These are phyloP conservation scores for Paralichthys olivaceus DNA, from an alignment of 2,113 vertebrate species.

Conservation along the genomic window DNA sequence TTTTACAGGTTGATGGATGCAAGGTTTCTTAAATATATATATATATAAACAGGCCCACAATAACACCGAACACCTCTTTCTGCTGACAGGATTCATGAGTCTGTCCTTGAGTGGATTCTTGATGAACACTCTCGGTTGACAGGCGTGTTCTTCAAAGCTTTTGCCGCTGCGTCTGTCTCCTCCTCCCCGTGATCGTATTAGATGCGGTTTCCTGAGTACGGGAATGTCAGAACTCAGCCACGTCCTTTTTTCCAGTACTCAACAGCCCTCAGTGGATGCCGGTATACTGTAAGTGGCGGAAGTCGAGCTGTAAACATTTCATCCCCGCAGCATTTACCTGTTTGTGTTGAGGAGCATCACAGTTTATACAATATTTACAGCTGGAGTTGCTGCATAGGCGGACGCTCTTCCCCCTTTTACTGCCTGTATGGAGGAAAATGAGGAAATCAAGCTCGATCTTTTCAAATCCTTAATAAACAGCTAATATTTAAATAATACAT, in stretches of 20 bases:
- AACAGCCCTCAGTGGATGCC: slow-evolving; percentile 44
- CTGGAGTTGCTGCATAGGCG: slow-evolving; percentile 13
- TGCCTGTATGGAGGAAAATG: slow-evolving; percentile 10
- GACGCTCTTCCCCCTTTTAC: slow-evolving; percentile 17
- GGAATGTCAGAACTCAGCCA: slow-evolving; percentile 71
- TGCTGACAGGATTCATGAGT: slow-evolving; percentile 39
- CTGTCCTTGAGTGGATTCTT: slow-evolving; percentile 51
- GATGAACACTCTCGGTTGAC: slow-evolving; percentile 55
- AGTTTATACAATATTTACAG: slow-evolving; percentile 40
- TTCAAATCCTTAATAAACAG: slow-evolving; percentile 2
- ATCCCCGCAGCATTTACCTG: slow-evolving; percentile 70
- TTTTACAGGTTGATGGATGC: background rate
- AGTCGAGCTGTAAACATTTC: slow-evolving; percentile 75
- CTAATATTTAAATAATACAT: slow-evolving; percentile 44
- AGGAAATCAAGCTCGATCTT: slow-evolving; percentile 14
- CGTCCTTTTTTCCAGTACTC: slow-evolving; percentile 74
- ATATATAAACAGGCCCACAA: slow-evolving; percentile 22
- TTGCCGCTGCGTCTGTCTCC: slow-evolving; percentile 30
- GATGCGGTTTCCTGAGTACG: slow-evolving; percentile 76
- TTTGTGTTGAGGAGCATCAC: slow-evolving; percentile 64
- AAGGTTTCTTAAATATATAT: slow-evolving; percentile 31
- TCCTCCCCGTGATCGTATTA: slow-evolving; percentile 58
- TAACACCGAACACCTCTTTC: slow-evolving; percentile 66
- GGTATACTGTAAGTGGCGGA: slow-evolving; percentile 75
- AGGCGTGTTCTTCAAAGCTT: slow-evolving; percentile 64